Conservation (phyloP, 2,888 invertebrate genomes). For the Drosophila monieri region DNA sequence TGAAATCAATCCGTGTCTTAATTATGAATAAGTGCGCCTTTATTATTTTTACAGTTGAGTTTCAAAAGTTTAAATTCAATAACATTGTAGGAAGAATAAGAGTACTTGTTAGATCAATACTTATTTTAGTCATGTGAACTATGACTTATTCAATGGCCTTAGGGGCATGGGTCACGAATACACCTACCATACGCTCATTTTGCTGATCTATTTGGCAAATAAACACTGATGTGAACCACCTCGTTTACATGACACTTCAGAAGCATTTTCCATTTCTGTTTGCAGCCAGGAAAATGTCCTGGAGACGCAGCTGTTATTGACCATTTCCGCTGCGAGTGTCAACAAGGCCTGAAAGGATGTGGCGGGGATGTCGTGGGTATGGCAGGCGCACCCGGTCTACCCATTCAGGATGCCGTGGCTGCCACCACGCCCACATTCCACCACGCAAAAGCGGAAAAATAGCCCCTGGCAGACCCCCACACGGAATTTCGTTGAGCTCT, state of each 20-base stretch:
- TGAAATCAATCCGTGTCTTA: not conserved
- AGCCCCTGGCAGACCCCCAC: constrained; percentile 20
- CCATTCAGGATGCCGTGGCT: constrained; percentile 15
- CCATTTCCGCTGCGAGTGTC: constrained; percentile 49
- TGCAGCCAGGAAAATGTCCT: constrained; percentile 20
- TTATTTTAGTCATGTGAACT: constrained; percentile 12
- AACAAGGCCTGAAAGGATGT: constrained; percentile 22
- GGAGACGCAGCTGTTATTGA: constrained; percentile 41
- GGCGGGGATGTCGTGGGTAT: constrained; percentile 2
- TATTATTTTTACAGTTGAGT: not conserved
- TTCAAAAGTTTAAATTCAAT: not conserved
- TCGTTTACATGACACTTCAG: constrained; percentile 45
- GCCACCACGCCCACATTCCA: constrained; percentile 68
- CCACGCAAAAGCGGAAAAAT: constrained; percentile 46
- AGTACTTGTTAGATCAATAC: constrained; percentile 24
- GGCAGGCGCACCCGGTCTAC: constrained; percentile 2
- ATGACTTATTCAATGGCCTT: constrained; percentile 25
- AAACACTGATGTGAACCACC: constrained; percentile 18
- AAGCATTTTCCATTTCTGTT: constrained; percentile 33
- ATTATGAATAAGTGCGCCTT: not conserved
- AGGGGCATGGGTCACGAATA: constrained; percentile 1
- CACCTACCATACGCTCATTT: constrained; percentile 24
- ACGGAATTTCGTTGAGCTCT: constrained; percentile 49
- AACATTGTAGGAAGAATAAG: not conserved
- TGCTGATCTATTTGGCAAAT: constrained; percentile 21